phyloP scores from a whole-genome alignment of 2,888 invertebrate species.

The Schrankia costaestrigalis region DNA sequence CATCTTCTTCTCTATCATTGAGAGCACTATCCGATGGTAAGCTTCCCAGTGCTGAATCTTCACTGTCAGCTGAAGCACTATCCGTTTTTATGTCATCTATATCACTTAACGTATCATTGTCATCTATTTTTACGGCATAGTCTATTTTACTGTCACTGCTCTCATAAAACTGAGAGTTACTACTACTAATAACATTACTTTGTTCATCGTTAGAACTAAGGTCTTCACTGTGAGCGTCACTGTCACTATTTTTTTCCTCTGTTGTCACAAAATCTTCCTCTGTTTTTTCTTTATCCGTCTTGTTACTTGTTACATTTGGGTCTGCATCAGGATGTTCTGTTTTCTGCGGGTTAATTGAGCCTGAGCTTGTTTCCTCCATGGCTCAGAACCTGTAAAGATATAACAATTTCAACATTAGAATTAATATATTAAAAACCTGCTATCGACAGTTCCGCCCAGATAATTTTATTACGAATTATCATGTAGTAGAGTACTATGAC shows the following conservation, averaged over 20 bases:
- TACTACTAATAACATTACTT: conserved; percentile 59
- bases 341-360: conserved; percentile 16
- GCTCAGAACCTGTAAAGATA: conserved; percentile 42
- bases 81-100: conserved; percentile 77
- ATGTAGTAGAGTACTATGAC: too few relatives aligned
- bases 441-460: too few relatives aligned
- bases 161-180: conserved; percentile 77
- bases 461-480: too few relatives aligned
- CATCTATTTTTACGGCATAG: conserved; percentile 73
- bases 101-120: conserved; percentile 76
- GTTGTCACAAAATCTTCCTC: conserved; percentile 46
- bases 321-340: conserved; percentile 21
- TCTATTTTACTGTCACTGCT: conserved; percentile 74
- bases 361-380: conserved; percentile 45
- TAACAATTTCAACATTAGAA: conserved; percentile 3
- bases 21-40: conserved; percentile 71
- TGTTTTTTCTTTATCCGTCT: conserved; percentile 27
- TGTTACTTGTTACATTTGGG: too few relatives aligned
- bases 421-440: too few relatives aligned
- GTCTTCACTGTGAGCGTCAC: conserved; percentile 69
- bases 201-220: conserved; percentile 67
- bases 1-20: conserved; percentile 80
- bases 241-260: conserved; percentile 64
- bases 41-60: conserved; percentile 83
- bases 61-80: conserved; percentile 79